Base-by-base conservation (phyloP, 2,797 vertebrate genomes). In the Crotalus adamanteus region DNA sequence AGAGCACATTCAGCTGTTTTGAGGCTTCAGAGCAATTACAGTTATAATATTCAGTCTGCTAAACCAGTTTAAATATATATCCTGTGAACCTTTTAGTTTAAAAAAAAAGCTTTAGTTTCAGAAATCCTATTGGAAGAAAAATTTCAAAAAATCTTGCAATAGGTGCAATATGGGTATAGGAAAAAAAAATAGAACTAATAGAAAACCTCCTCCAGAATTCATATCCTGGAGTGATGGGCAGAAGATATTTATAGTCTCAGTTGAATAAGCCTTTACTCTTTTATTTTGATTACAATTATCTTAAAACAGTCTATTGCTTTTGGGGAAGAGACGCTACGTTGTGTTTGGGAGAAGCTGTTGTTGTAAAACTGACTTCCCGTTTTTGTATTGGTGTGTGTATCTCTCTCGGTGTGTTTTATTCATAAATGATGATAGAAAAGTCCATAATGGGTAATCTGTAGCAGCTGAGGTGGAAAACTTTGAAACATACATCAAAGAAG, bases 401-500 rank as follows among this genome's bases (percentile, higher is more conserved):
- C 42, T 63, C 93, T 26, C 56, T 63, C 86, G 8, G 37, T 25
- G 73, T 83, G 73, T 47, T 83, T 83, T 83, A 83, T 83, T 86
- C 69, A 55, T 95, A 94, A 47, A 94, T 86, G 91, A 92, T 95
- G 95, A 94, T 91, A 86, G 59, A 95, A 60, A 47, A 69, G 28
- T 89, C 61, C 37, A 90, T 94, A 94, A 95, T 95, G 86, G 93
- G 90, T 93, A 95, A 88, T 88, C 60, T 94, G 92, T 94, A 56
- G 25, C 87, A 93, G 57, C 18, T 95, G 91, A 90, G 94, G 86
- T 93, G 89, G 91, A 97, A 97, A 93, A 42, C 94, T 94, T 92
- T 96, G 92, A 96, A 95, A 94, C 53, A 94, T 94, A 92, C 92
- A 96, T 90, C 86, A 95, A 96, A 94, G 95, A 95, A 28, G 91